These are phyloP conservation scores for Merodon equestris DNA, from an alignment of 2,888 invertebrate species.

Conservation along the genomic window DNA sequence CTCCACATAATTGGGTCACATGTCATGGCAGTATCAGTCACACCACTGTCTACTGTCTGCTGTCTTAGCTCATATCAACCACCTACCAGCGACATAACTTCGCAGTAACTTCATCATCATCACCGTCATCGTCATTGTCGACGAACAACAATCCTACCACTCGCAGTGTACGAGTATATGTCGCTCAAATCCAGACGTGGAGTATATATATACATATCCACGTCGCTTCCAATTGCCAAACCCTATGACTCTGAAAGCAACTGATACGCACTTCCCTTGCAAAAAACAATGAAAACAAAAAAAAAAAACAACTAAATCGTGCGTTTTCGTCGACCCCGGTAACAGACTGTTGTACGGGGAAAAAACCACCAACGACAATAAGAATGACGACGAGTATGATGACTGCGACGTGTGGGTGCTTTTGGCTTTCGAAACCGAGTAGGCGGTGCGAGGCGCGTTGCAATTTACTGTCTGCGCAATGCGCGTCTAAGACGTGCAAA, in stretches of 20 bases:
- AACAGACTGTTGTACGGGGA: conserved; percentile 13
- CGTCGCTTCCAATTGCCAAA: conserved; percentile 64
- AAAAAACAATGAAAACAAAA: conserved; percentile 1
- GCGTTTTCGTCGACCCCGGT: conserved; percentile 41
- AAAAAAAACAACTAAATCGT: conserved; percentile 45
- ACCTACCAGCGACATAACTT: conserved; percentile 58
- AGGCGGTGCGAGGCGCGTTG: conserved; percentile 63
- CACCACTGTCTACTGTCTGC: conserved; percentile 58
- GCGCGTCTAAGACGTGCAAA: conserved; percentile 54
- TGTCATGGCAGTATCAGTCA: conserved; percentile 50
- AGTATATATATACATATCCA: conserved; percentile 45
- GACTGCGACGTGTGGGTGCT: conserved; percentile 62
- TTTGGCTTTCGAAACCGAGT: conserved; percentile 56
- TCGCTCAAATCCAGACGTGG: conserved; percentile 64
- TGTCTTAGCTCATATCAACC: conserved; percentile 58
- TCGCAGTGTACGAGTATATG: conserved; percentile 31
- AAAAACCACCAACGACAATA: conserved; percentile 16
- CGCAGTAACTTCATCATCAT: conserved; percentile 64
- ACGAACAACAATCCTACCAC: conserved; percentile 19
- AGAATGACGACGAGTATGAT: conserved; percentile 32
- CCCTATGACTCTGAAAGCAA: conserved; percentile 34
- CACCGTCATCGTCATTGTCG: conserved; percentile 45
- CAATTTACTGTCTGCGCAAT: conserved; percentile 57
- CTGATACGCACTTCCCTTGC: conserved; percentile 69
- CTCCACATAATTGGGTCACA: conserved; percentile 54